These are phyloP conservation scores for Drosophila micromelanica DNA, from an alignment of 1,140 invertebrate species.

Conservation along the genomic window DNA sequence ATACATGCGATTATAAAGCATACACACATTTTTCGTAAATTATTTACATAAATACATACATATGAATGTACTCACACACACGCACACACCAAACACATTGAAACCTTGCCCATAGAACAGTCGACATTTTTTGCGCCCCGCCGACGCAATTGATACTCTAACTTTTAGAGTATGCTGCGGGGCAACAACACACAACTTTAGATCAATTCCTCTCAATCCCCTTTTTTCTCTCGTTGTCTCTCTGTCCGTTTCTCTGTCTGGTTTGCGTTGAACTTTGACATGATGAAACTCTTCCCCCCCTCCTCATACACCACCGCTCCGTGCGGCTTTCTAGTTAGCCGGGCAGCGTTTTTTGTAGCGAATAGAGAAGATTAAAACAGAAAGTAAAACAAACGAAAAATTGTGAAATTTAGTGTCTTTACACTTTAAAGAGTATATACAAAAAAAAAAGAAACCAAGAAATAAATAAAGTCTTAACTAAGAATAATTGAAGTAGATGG, in stretches of 20 bases:
- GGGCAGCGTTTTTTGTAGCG: no score
- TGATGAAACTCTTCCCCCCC: background rate
- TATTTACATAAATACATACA: conserved; percentile 54
- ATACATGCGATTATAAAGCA: conserved; percentile 26
- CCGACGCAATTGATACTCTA: background rate
- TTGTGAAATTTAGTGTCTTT: conserved; percentile 83
- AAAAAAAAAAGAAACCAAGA: conserved; percentile 50
- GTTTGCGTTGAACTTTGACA: conserved; percentile 1
- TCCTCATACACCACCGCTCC: conserved; percentile 15
- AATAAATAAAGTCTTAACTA: conserved; percentile 43
- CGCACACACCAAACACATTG: conserved; percentile 12
- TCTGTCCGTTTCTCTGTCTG: background rate
- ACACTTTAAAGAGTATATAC: conserved; percentile 80
- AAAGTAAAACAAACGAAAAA: conserved; percentile 73
- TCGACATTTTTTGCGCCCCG: conserved; percentile 17
- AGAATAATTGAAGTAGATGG: conserved; percentile 52
- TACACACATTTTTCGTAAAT: conserved; percentile 54
- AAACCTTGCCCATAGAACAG: conserved; percentile 11
- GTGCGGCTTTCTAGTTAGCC: no score
- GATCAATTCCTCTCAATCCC: conserved; percentile 6
- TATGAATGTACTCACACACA: conserved; percentile 5
- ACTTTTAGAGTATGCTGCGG: background rate
- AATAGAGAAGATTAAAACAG: conserved; percentile 39
- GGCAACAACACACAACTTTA: conserved; percentile 5
- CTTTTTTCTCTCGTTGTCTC: conserved; percentile 7